These are phyloP conservation scores for Bombus terrestris DNA, from an alignment of 1,140 invertebrate genomes.

Conservation along the genomic window DNA sequence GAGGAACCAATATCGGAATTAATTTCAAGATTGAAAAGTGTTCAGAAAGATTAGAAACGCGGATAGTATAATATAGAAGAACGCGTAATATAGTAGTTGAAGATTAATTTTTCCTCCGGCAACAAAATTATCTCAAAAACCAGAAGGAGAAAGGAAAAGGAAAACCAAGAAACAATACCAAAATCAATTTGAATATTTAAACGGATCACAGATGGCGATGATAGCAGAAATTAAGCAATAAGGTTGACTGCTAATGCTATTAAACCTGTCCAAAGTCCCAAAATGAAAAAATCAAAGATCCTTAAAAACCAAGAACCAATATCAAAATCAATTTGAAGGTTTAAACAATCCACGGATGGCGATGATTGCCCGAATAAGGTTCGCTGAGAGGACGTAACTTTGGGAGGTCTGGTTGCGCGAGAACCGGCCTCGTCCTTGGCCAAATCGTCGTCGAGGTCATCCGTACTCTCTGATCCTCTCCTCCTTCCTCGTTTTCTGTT, in stretches of 20 bases:
- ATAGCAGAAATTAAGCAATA: neutral
- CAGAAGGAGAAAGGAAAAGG: neutral
- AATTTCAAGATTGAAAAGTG: no score
- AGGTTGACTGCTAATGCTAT: neutral
- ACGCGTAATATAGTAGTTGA: no score
- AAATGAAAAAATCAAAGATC: neutral
- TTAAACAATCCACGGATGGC: neutral
- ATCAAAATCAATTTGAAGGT: neutral
- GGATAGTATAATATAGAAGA: no score
- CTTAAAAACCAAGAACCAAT: neutral
- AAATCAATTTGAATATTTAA: neutral
- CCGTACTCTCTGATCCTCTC: neutral
- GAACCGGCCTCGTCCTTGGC: slow-evolving; percentile 61
- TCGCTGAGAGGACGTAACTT: slow-evolving; percentile 3
- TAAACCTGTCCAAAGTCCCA: neutral
- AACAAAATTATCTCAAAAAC: neutral
- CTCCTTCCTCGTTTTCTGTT: neutral
- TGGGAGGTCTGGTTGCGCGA: slow-evolving; percentile 44
- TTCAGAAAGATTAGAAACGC: no score
- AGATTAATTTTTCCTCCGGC: no score
- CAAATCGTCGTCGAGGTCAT: slow-evolving; percentile 51
- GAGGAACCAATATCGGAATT: neutral
- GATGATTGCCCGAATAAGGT: slow-evolving; percentile 35
- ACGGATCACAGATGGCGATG: no score
- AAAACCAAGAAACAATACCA: neutral